Base-by-base conservation (phyloP, 2,888 invertebrate species). In the Subacronicta megacephala region DNA sequence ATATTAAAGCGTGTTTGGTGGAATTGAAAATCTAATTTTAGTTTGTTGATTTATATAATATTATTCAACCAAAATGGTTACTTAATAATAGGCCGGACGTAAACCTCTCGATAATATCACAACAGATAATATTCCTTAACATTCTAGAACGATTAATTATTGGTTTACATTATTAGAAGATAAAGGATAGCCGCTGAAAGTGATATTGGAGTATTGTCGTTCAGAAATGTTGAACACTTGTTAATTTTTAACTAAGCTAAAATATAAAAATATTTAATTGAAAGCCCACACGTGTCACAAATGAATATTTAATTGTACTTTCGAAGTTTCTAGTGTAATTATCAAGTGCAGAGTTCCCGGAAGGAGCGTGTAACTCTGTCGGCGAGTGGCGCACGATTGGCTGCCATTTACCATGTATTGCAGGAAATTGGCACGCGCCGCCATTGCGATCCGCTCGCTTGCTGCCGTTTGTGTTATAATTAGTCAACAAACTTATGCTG, bases 351-450 rank as follows among this genome's bases (percentile, higher is more conserved):
- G 57, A 57, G 57, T 53, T 67, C 69, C 71, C 75, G 77, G 56
- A 77, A 75, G 71, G 65, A 76, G 73, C 72, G 75, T 65, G 68
- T 66, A 13, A 50, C 58, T 41, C 56, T 46, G 60, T 53, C 60
- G 56, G 49, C 57, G 60, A 56, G 47, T 68, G 69, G 75, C 61
- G 76, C 73, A 68, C 78, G 81, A 88, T 83, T 85, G 85, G 80
- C 83, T 72, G 82, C 81, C 82, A 84, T 87, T 84, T 84, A 82
- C 77, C 83, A 80, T 84, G 83, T 83, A 88, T 84, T 82, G 81
- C 87, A 83, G 88, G 87, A 88, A 87, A 88, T 88, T 87, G 87
- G 82, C 81, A 82, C 81, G 78, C 72, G 60, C 62, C 74, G 75
- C 77, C 78, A 80, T 77, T 82, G 78, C 81, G 69, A 75, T 77